Percentiles rank a stretch among this genome's conserved stretches.
Conservation (phyloP, 2,797 vertebrate species). For the Lophotriccus pileatus region DNA sequence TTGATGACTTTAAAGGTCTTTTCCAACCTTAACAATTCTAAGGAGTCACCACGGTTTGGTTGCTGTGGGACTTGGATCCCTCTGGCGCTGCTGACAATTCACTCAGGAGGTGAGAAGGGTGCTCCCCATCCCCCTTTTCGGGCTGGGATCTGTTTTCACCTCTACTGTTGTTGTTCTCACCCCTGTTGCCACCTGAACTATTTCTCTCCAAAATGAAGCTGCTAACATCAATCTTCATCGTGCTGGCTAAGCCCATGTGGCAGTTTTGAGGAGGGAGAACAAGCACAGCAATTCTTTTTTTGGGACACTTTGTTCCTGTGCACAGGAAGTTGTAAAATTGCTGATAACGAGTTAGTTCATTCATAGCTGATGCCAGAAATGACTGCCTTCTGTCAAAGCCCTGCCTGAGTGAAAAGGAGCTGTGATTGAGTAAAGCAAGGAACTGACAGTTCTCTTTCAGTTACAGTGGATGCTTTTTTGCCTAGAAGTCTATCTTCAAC, state of each 20-base stretch:
- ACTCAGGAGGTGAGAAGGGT: neutral
- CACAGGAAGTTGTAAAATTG: slow-evolving; percentile 62
- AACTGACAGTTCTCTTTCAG: slow-evolving; percentile 49
- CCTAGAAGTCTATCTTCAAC: slow-evolving; percentile 59
- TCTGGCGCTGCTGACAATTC: rapidly evolving
- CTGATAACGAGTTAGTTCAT: slow-evolving; percentile 56
- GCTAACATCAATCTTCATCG: neutral
- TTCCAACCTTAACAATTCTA: neutral
- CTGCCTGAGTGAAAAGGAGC: slow-evolving; percentile 18
- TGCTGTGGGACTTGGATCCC: neutral
- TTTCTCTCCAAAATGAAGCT: neutral
- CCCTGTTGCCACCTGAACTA: neutral
- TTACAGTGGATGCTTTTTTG: slow-evolving; percentile 10
- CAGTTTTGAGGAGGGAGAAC: slow-evolving; percentile 17
- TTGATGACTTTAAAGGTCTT: neutral
- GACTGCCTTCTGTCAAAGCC: slow-evolving; percentile 17
- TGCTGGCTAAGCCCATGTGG: neutral
- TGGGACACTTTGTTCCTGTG: slow-evolving; percentile 49
- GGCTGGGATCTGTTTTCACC: neutral
- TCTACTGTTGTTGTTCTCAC: neutral
- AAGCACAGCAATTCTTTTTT: slow-evolving; percentile 24
- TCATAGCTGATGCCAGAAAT: slow-evolving; percentile 54
- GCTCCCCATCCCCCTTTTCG: rapidly evolving
- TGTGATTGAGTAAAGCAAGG: slow-evolving; percentile 48
- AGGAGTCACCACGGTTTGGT: neutral